phyloP scores from a whole-genome alignment of 2,888 invertebrate species.

The Hypselothyrea guttata region DNA sequence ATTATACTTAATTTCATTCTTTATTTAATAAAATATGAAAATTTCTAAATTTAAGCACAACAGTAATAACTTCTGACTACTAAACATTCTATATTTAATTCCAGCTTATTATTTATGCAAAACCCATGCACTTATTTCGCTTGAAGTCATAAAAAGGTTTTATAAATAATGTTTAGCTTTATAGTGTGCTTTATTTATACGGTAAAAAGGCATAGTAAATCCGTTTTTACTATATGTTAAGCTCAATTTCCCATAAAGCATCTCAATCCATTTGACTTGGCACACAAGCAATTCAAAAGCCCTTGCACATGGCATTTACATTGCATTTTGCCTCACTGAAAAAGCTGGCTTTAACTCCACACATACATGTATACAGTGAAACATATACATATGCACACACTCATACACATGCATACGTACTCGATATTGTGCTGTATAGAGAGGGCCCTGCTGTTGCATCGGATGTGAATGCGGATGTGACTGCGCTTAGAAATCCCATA shows the following conservation, averaged over 20 bases:
- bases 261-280: constrained; percentile 56
- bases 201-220: too few species aligned
- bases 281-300: constrained; percentile 27
- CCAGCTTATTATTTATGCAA: too few species aligned
- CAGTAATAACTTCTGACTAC: too few species aligned
- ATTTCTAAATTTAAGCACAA: too few species aligned
- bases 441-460: constrained; percentile 14
- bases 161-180: too few species aligned
- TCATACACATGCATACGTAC: constrained; percentile 2
- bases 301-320: constrained; percentile 33
- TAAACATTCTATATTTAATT: too few species aligned
- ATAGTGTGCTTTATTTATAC: background rate
- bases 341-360: constrained; percentile 25
- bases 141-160: too few species aligned
- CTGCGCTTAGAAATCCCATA: constrained; percentile 56
- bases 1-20: too few species aligned
- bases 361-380: background rate
- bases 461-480: constrained; percentile 56
- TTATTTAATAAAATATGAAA: too few species aligned
- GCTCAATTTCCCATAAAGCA: constrained; percentile 60
- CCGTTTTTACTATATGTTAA: constrained; percentile 18
- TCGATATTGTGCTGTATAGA: constrained; percentile 13
- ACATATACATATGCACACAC: background rate
- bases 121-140: too few species aligned
- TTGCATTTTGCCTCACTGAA: constrained; percentile 42